Base-by-base conservation (phyloP, 1,140 invertebrate species). In the Tyrophagus putrescentiae region DNA sequence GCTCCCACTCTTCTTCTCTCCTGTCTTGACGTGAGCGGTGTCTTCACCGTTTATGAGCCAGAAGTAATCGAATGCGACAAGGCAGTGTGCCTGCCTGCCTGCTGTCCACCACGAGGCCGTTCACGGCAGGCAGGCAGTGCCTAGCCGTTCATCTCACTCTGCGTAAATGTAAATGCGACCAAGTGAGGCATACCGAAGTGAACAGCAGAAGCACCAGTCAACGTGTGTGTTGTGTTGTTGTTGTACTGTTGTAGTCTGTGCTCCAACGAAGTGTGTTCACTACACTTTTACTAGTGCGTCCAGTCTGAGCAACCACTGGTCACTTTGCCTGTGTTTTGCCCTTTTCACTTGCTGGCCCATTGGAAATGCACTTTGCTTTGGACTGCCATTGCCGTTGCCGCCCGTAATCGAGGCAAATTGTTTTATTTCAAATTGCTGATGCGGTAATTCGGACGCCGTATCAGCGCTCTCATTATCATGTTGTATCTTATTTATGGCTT, bases 61-160 rank as follows among this genome's bases (percentile, higher is more conserved):
- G n/a, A 54, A 54, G 52, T 54, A 54, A 54, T 54, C 52, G 52
- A 54, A 54, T n/a, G 52, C 52, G 52, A 54, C 52, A 54, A 27
- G n/a, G 52, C 45, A 48, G 13, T 48, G 45, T n/a, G 45, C 31
- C 45, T 48, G 45, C 31, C 45, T 39, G 36, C 13, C 36, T 39
- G n/a, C n/a, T n/a, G n/a, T n/a, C n/a, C n/a, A n/a, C n/a, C n/a
- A n/a, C n/a, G n/a, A n/a, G n/a, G n/a, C n/a, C n/a, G n/a, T n/a
- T n/a, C n/a, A n/a, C n/a, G n/a, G n/a, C n/a, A n/a, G n/a, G n/a
- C n/a, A n/a, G n/a, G n/a, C n/a, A n/a, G n/a, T n/a, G n/a, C n/a
- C n/a, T n/a, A n/a, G n/a, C n/a, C n/a, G n/a, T n/a, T n/a, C n/a
- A n/a, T n/a, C n/a, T n/a, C n/a, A n/a, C n/a, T n/a, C n/a, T n/a